phyloP scores from a whole-genome alignment of 2,113 vertebrate genomes.

The Phycodurus eques region DNA sequence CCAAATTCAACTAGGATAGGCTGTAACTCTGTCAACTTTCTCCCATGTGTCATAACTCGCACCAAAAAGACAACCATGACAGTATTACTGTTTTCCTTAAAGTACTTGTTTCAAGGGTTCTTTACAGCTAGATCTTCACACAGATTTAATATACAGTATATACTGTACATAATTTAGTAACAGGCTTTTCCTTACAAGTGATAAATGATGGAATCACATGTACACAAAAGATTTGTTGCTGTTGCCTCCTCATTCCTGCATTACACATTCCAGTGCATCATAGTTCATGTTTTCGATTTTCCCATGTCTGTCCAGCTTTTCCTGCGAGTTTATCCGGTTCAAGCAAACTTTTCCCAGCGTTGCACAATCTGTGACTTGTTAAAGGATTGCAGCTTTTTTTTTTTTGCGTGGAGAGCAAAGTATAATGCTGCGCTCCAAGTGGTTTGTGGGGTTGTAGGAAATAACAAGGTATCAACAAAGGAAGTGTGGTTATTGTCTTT shows the following conservation, averaged over 20 bases:
- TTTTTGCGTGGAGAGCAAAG: conserved; percentile 35
- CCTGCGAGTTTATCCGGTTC: conserved; percentile 38
- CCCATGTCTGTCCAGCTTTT: conserved; percentile 17
- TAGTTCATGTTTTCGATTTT: conserved; percentile 27
- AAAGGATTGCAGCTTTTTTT: conserved; percentile 36
- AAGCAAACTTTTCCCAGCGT: conserved; percentile 32
- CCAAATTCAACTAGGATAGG: too few species aligned
- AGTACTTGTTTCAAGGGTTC: too few species aligned
- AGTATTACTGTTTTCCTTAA: too few species aligned
- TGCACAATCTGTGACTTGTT: conserved; percentile 56
- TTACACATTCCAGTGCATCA: conserved; percentile 7
- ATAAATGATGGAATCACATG: neutral
- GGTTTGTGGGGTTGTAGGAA: conserved; percentile 31
- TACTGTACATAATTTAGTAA: neutral
- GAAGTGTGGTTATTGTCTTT: conserved; percentile 19
- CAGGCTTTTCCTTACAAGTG: neutral
- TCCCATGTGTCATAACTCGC: too few species aligned
- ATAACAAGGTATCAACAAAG: conserved; percentile 15
- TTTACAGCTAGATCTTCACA: too few species aligned
- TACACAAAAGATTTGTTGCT: neutral
- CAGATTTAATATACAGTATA: neutral
- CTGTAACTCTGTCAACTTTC: too few species aligned
- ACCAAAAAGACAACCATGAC: too few species aligned
- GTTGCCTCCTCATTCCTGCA: neutral
- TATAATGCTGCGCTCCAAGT: conserved; percentile 13